Base-by-base conservation (phyloP, 2,797 vertebrate species). In the Poecile montanus region DNA sequence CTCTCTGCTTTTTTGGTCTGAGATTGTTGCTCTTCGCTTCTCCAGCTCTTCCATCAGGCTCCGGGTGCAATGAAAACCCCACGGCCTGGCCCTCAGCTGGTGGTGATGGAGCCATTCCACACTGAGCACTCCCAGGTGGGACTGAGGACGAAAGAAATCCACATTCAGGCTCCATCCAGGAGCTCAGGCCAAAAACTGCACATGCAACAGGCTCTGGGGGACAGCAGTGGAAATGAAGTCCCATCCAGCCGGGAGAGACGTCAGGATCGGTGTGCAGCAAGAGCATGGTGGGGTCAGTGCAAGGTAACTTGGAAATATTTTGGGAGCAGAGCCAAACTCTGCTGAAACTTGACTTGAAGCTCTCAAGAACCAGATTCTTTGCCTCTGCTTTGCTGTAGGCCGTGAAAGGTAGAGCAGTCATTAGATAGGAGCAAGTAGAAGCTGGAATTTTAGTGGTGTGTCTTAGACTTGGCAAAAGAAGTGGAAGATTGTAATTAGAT, bases 281-380 rank as follows among this genome's bases (percentile, higher is more conserved):
- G 71, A 81, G 27, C 0, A 0, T 19, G 47, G n/a, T 7, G 12
- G 58, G 42, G 38, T 68, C 11, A 4, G 65, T 57, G 77, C 79
- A 68, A 85, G 81, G 74, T 7, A 38, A 53, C 81, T n/a, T 36
- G 38, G 62, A 88, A 90, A 54, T 74, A 14, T 15, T 77, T 57
- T 3, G 20, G 47, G 73, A 70, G 68, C 3, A 3, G 76, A 87
- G 63, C 40, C 60, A 75, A 82, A 63, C 40, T 77, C 73, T 84
- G 89, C 77, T n/a, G 40, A 78, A 86, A 80, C 76, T 57, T 47
- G 53, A 95, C 66, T 88, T 83, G 77, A 93, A 88, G 61, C 74
- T 85, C 71, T 77, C 40, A 13, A 89, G 83, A 80, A 60, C 34
- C 25, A 32, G 74, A 93, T 86, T 91, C 76, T 94, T 91, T n/a